Conservation (phyloP, 2,797 vertebrate genomes). For the Hyperoplus immaculatus region DNA sequence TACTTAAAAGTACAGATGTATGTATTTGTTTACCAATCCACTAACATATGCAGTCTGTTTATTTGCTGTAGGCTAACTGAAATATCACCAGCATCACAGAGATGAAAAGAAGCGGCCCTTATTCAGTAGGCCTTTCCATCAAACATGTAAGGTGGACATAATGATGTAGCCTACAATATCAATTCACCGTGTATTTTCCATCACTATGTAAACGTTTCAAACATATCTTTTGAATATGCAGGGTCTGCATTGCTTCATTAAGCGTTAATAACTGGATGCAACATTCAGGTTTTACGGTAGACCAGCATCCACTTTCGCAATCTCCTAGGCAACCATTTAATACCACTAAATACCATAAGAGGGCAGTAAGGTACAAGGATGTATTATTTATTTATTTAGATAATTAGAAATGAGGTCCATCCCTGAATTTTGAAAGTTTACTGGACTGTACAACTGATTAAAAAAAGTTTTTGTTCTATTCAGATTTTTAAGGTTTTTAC, state of each 20-base stretch:
- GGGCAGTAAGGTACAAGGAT: constrained; percentile 37
- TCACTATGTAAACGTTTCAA: too few species aligned
- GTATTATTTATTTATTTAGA: background rate
- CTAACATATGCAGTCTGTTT: background rate
- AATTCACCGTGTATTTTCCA: too few species aligned
- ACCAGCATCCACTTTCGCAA: background rate
- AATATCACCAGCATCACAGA: background rate
- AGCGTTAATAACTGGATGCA: background rate
- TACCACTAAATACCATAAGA: constrained; percentile 41
- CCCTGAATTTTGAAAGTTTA: constrained; percentile 13
- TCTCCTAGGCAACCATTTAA: constrained; percentile 27
- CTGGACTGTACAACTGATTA: background rate
- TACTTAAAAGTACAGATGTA: background rate
- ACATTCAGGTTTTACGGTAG: background rate
- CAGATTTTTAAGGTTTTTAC: too few species aligned
- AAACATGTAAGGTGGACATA: too few species aligned
- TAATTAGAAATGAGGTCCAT: background rate
- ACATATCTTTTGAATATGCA: too few species aligned
- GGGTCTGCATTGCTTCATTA: background rate
- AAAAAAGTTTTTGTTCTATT: too few species aligned
- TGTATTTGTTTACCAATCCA: background rate
- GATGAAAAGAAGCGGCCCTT: too few species aligned
- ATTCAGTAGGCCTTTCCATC: too few species aligned
- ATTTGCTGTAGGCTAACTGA: background rate
- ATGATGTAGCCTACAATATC: too few species aligned